phyloP scores from a whole-genome alignment of 2,113 vertebrate species.

The Prionailurus bengalensis region DNA sequence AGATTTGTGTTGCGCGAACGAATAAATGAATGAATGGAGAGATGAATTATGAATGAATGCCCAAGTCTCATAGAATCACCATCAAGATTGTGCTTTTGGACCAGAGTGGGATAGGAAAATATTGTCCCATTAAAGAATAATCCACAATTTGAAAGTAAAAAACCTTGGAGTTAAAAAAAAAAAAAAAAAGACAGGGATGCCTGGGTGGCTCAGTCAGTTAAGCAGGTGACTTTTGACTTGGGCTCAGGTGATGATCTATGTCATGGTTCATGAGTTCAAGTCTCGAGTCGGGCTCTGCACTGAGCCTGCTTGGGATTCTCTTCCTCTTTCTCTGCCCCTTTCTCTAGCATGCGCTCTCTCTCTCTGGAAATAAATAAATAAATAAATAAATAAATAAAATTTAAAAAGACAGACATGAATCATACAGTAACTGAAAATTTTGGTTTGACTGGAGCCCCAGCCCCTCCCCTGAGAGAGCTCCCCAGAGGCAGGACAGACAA shows the following conservation, averaged over 20 bases:
- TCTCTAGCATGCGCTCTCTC: no score
- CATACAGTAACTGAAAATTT: neutral
- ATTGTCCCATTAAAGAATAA: neutral
- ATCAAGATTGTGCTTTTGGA: neutral
- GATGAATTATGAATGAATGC: conserved; percentile 8
- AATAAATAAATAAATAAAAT: no score
- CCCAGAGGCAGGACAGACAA: neutral
- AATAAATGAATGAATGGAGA: neutral
- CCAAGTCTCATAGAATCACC: neutral
- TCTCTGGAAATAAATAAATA: no score
- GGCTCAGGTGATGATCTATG: no score
- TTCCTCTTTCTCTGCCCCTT: no score
- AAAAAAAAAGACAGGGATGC: neutral
- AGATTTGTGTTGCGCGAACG: neutral
- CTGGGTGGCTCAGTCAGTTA: no score
- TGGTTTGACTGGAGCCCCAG: neutral
- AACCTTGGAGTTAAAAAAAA: neutral
- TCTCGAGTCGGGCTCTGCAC: no score
- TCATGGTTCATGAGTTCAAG: no score
- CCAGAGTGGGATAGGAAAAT: neutral
- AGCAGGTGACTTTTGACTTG: no score
- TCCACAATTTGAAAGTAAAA: conserved; percentile 3
- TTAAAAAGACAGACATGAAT: neutral
- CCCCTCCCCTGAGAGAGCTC: neutral
- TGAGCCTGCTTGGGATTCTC: no score